phyloP scores from a whole-genome alignment of 2,888 invertebrate species.

The Tricholauxania praeusta region DNA sequence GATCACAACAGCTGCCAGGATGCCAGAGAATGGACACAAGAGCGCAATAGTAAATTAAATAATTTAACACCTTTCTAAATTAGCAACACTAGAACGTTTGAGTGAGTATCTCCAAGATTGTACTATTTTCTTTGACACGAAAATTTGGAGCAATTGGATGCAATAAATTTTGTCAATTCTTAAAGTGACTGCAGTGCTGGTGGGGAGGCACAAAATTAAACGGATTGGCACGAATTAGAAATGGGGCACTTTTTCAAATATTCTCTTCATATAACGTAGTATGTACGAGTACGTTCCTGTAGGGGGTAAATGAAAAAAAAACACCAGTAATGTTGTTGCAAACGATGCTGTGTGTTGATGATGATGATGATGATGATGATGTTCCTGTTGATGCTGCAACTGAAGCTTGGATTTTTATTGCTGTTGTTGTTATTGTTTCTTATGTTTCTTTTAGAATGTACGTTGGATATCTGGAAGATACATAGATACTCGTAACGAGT shows the following conservation, averaged over 20 bases:
- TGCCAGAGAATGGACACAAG: too few species aligned
- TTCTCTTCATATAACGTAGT: too few species aligned
- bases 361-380: not conserved
- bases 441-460: not conserved
- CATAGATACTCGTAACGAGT: not conserved
- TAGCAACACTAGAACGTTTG: too few species aligned
- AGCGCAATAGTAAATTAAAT: too few species aligned
- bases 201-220: slow-evolving; percentile 36
- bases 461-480: too few species aligned
- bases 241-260: slow-evolving; percentile 51
- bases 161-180: slow-evolving; percentile 2
- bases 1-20: not conserved
- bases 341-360: not conserved
- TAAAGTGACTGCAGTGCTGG: not conserved
- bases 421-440: slow-evolving; percentile 22
- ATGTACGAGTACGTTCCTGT: too few species aligned
- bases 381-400: slow-evolving; percentile 3
- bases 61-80: too few species aligned
- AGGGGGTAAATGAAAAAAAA: not conserved
- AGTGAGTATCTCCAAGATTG: too few species aligned
- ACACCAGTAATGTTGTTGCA: slow-evolving; percentile 2
- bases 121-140: slow-evolving; percentile 39
- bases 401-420: not conserved
- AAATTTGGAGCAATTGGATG: slow-evolving; percentile 46
- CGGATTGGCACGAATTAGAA: slow-evolving; percentile 60